Conservation (phyloP, 2,888 invertebrate species). For the Lissonota sp. region DNA sequence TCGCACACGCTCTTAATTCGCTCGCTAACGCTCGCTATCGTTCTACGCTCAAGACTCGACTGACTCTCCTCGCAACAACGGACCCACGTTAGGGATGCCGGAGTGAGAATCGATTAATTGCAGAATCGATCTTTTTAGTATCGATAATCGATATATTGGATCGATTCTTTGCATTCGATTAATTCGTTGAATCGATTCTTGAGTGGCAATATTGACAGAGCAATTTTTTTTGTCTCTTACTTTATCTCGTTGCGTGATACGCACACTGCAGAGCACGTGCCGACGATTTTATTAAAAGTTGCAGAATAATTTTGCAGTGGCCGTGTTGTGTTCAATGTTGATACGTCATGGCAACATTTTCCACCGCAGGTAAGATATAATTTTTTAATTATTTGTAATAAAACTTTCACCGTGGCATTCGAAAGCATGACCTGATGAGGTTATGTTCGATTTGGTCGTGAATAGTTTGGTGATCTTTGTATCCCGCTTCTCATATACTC, state of each 20-base stretch:
- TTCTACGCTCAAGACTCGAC: too few relatives aligned
- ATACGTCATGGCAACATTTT: not conserved
- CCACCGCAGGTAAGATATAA: conserved; percentile 14
- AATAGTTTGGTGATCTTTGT: not conserved
- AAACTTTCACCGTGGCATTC: not conserved
- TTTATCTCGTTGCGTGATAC: too few relatives aligned
- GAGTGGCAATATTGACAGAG: conserved; percentile 5
- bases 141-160: conserved; percentile 20
- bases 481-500: too few relatives aligned
- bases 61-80: too few relatives aligned
- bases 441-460: not conserved
- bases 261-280: not conserved
- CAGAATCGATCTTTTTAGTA: not conserved
- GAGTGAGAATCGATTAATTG: conserved; percentile 15
- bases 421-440: too few relatives aligned
- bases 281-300: not conserved
- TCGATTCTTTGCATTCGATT: conserved; percentile 29
- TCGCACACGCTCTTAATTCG: too few relatives aligned
- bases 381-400: not conserved
- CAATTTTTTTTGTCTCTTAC: too few relatives aligned
- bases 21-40: too few relatives aligned
- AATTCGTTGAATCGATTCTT: conserved; percentile 32
- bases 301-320: not conserved
- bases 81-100: conserved; percentile 23
- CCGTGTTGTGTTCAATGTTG: not conserved